A percentile compares a stretch with the other conserved stretches of the same genome.
Evolutionary conservation across 2,888 invertebrate genomes (phyloP).

Genomic region (Hydriomena furcata): DNA sequence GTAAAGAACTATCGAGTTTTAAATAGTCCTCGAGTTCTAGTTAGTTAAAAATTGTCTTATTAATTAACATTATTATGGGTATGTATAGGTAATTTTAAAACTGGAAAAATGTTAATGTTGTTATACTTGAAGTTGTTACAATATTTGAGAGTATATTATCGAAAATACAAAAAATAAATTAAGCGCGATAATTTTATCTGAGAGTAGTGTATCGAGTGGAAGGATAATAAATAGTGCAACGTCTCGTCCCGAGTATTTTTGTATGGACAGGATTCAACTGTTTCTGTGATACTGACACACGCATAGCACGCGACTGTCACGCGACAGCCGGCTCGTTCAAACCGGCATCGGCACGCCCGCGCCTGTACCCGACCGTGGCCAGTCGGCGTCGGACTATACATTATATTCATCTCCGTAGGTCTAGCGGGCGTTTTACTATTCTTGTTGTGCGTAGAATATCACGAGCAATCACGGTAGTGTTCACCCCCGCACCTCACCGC

Average conservation of each 20-base stretch:
- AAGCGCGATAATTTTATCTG: constrained; percentile 57
- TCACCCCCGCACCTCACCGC: constrained; percentile 24
- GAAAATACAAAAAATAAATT: constrained; percentile 71
- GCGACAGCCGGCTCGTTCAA: constrained; percentile 1
- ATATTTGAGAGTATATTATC: constrained; percentile 84
- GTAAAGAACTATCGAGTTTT: constrained; percentile 28
- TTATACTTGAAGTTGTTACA: constrained; percentile 83
- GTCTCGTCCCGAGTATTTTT: constrained; percentile 51
- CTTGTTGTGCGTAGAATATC: constrained; percentile 24
- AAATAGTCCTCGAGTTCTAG: constrained; percentile 66
- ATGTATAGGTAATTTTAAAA: constrained; percentile 75
- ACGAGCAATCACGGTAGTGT: constrained; percentile 24
- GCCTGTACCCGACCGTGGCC: constrained; percentile 1
- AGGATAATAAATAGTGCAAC: constrained; percentile 68
- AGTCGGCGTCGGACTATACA: constrained; percentile 4
- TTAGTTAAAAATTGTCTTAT: constrained; percentile 70
- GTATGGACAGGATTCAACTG: constrained; percentile 26
- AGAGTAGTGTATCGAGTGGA: constrained; percentile 63
- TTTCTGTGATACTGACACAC: constrained; percentile 28
- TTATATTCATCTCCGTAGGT: constrained; percentile 21
- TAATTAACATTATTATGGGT: constrained; percentile 63
- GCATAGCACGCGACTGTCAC: constrained; percentile 9
- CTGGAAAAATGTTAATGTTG: constrained; percentile 81
- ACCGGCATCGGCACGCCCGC: constrained; percentile 2
- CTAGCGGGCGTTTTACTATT: constrained; percentile 22